A percentile compares a stretch with the other conserved stretches of the same genome.
phyloP scores from a whole-genome alignment of 2,888 invertebrate genomes.

The Deilephila porcellus region DNA sequence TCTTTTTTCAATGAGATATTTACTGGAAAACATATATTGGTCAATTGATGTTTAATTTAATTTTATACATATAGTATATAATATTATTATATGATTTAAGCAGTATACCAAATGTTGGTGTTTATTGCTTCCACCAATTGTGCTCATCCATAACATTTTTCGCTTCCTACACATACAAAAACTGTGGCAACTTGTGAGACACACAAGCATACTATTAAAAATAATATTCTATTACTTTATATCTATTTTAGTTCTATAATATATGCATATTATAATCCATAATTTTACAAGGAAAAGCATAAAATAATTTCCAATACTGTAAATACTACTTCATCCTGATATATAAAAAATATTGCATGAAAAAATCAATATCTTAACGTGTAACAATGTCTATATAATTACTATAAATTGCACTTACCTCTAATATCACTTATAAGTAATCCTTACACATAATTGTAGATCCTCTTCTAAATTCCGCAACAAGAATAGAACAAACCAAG shows the following conservation, averaged over 20 bases:
- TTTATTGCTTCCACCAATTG: background rate
- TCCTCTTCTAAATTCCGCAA: constrained; percentile 13
- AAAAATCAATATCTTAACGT: constrained; percentile 24
- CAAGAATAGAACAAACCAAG: constrained; percentile 3
- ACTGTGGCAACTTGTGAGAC: background rate
- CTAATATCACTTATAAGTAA: constrained; percentile 50
- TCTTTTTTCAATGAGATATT: background rate
- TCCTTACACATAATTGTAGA: constrained; percentile 30
- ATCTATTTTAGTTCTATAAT: constrained; percentile 2
- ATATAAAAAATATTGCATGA: constrained; percentile 15
- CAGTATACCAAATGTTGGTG: background rate
- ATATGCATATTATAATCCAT: constrained; percentile 5
- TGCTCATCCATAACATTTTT: background rate
- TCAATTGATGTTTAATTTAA: background rate
- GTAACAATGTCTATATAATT: constrained; percentile 30
- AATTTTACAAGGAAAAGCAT: constrained; percentile 10
- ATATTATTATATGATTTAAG: background rate
- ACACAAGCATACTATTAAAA: constrained; percentile 12
- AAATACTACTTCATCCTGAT: constrained; percentile 17
- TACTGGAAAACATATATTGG: background rate
- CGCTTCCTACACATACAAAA: background rate
- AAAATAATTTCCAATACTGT: constrained; percentile 12
- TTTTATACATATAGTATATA: background rate
- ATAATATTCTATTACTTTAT: constrained; percentile 1
- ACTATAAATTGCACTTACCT: constrained; percentile 54